These are phyloP conservation scores for Thryonomys swinderianus DNA, from an alignment of 2,113 vertebrate genomes.

Conservation along the genomic window DNA sequence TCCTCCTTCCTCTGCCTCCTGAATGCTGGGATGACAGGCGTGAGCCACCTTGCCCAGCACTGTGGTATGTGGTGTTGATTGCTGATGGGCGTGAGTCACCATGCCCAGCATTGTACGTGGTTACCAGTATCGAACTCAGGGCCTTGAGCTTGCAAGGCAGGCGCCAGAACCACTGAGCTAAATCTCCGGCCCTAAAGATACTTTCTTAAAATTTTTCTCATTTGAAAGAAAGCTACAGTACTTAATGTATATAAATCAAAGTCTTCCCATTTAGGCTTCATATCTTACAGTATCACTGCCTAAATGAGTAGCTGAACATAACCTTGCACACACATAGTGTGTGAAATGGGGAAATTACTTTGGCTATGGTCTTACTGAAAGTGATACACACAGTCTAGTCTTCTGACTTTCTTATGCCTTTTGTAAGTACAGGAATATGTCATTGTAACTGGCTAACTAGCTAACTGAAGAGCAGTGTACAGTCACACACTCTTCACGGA, in stretches of 20 bases:
- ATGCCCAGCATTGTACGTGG: too few species aligned
- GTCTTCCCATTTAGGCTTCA: not conserved
- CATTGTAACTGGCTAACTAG: not conserved
- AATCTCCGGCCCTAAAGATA: too few species aligned
- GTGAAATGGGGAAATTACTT: not conserved
- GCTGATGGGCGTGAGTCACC: too few species aligned
- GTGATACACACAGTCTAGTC: not conserved
- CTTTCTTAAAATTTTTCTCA: accelerated
- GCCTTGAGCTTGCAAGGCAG: too few species aligned
- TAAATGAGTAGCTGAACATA: not conserved
- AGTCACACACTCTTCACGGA: not conserved
- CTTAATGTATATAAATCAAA: not conserved
- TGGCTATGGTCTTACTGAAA: not conserved
- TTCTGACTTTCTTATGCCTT: not conserved
- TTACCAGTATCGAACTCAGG: too few species aligned
- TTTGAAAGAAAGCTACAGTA: not conserved
- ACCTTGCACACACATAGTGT: not conserved
- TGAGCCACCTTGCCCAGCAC: too few species aligned
- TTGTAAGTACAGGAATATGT: not conserved
- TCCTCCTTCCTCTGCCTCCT: too few species aligned
- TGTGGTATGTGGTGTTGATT: too few species aligned
- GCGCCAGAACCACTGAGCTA: too few species aligned
- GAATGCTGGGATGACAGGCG: too few species aligned
- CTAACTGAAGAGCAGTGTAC: not conserved
- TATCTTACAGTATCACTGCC: accelerated